Conservation (phyloP, 2,797 vertebrate species). For the Chloroceryle inda region DNA sequence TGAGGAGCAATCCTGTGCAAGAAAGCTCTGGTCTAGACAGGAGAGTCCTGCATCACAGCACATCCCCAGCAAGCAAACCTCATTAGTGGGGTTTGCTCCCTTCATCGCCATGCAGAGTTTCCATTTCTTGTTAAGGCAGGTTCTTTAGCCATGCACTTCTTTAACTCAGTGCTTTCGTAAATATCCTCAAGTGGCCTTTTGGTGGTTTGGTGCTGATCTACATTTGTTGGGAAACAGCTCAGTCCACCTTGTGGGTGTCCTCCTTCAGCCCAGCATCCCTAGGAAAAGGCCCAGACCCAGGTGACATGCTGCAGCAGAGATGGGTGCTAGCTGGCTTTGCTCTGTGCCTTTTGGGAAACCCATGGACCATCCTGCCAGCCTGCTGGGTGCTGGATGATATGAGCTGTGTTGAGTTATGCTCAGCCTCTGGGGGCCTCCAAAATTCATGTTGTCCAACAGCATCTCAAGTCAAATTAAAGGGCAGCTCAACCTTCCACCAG, state of each 20-base stretch:
- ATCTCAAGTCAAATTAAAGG: neutral
- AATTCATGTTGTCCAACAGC: accelerated
- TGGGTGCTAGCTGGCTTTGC: accelerated
- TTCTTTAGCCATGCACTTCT: neutral
- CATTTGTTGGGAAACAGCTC: neutral
- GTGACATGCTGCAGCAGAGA: accelerated
- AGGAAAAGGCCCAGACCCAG: neutral
- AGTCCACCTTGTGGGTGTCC: neutral
- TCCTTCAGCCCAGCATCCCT: neutral
- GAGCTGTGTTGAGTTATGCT: neutral
- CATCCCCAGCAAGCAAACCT: too few relatives aligned
- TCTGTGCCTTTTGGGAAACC: neutral
- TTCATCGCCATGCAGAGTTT: too few relatives aligned
- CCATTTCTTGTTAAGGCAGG: neutral
- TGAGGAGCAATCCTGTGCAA: neutral
- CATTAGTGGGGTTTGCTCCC: too few relatives aligned
- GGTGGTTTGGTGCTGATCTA: neutral
- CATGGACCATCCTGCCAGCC: neutral
- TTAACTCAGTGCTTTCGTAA: neutral
- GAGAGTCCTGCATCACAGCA: neutral
- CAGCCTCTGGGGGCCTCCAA: neutral
- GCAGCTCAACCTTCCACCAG: neutral
- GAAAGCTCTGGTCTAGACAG: neutral
- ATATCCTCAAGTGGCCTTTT: neutral
- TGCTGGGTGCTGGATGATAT: neutral